Percentiles rank a stretch among this genome's conserved stretches.
These are phyloP conservation scores for Axis porcinus DNA, from an alignment of 2,113 vertebrate genomes.

Conservation along the genomic window DNA sequence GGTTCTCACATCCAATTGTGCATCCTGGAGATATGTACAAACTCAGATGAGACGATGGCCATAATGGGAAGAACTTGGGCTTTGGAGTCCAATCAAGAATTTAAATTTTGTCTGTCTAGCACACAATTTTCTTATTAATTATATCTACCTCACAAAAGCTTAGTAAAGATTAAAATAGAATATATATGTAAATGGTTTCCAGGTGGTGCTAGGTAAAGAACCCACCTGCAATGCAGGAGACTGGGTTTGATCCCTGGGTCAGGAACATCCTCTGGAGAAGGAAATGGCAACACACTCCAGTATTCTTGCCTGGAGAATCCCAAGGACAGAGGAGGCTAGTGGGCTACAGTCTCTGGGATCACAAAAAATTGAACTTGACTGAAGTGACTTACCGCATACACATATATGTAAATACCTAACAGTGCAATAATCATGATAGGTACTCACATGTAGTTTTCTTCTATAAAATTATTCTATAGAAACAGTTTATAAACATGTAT, in stretches of 20 bases:
- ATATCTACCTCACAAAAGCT: background rate
- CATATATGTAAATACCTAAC: background rate
- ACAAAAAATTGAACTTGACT: background rate
- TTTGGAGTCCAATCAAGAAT: background rate
- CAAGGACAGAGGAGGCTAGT: background rate
- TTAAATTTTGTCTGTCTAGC: background rate
- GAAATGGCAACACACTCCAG: background rate
- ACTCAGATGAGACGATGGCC: fast-evolving
- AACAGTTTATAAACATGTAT: background rate
- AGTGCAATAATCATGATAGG: background rate
- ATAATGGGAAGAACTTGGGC: background rate
- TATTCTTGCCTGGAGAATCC: background rate
- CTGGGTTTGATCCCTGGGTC: background rate
- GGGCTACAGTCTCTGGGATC: background rate
- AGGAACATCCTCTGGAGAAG: background rate
- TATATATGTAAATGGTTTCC: background rate
- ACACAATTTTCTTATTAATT: background rate
- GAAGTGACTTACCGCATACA: background rate
- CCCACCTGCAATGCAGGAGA: background rate
- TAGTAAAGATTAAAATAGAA: background rate
- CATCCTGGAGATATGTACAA: background rate
- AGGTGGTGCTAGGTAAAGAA: background rate
- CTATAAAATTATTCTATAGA: background rate
- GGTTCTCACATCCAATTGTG: background rate
- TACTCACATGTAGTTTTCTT: background rate